A percentile compares a stretch with the other conserved stretches of the same genome.
phyloP scores from a whole-genome alignment of 1,140 invertebrate genomes.

The Vanessa atalanta region DNA sequence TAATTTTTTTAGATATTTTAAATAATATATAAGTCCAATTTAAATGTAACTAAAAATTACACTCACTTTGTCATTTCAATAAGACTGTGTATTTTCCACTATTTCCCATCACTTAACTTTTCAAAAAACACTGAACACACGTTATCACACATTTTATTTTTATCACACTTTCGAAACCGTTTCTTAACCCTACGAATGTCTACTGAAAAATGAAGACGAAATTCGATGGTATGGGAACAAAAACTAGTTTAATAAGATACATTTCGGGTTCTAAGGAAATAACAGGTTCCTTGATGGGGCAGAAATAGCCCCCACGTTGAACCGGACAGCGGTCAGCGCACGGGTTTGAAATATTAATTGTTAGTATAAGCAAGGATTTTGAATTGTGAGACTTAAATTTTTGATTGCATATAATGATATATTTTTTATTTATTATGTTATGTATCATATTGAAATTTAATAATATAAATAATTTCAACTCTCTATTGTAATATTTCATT shows the following conservation, averaged over 20 bases:
- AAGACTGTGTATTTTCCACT: neutral
- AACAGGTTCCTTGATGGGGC: slow-evolving; percentile 7
- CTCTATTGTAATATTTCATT: too few species aligned
- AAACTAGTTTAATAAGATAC: slow-evolving; percentile 6
- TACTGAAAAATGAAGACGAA: slow-evolving; percentile 31
- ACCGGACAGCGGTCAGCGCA: slow-evolving; percentile 1
- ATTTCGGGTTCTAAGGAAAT: slow-evolving; percentile 1
- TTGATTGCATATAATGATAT: neutral
- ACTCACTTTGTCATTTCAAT: neutral
- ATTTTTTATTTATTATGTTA: too few species aligned
- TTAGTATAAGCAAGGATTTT: neutral
- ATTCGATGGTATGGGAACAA: neutral
- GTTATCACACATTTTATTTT: neutral
- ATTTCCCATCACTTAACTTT: neutral
- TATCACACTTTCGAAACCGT: slow-evolving; percentile 2
- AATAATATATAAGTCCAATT: too few species aligned
- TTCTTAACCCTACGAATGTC: slow-evolving; percentile 30
- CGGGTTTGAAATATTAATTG: slow-evolving; percentile 1
- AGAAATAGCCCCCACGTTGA: neutral
- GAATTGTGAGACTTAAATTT: too few species aligned
- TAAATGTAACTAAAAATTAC: neutral
- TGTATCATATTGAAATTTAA: neutral
- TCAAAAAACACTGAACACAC: neutral
- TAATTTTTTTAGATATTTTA: too few species aligned
- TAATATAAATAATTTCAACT: neutral